These are phyloP conservation scores for Prolemur simus DNA, from an alignment of 2,113 vertebrate genomes.

Conservation along the genomic window DNA sequence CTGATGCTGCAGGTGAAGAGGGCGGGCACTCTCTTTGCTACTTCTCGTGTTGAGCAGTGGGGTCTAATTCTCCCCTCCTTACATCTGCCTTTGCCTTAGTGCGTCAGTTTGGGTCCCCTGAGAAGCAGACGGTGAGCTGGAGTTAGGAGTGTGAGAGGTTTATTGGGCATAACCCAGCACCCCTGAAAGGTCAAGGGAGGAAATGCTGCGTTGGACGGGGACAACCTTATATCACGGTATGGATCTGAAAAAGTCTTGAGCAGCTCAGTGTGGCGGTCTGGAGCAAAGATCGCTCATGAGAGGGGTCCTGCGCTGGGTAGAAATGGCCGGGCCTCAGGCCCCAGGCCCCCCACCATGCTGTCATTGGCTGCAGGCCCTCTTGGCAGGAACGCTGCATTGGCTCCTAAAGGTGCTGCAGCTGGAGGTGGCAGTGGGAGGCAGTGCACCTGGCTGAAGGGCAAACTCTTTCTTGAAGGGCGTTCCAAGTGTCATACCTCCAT, in stretches of 20 bases:
- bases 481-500: neutral
- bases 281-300: neutral
- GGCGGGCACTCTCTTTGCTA: accelerated
- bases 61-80: too few relatives aligned
- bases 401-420: neutral
- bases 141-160: neutral
- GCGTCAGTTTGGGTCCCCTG: neutral
- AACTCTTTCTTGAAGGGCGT: neutral
- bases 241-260: neutral
- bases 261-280: accelerated
- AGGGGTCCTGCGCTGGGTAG: neutral
- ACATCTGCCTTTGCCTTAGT: neutral
- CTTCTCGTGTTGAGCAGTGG: neutral
- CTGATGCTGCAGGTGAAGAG: accelerated
- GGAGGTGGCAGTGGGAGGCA: neutral
- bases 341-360: neutral
- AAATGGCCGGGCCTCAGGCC: neutral
- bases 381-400: neutral
- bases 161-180: neutral
- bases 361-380: neutral
- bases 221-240: accelerated
- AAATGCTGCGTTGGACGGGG: neutral
- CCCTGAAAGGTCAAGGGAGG: neutral
- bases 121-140: neutral
- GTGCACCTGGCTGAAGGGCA: too few relatives aligned